Evolutionary conservation across 1,140 invertebrate genomes (phyloP).

Genomic region (Tribolium castaneum): DNA sequence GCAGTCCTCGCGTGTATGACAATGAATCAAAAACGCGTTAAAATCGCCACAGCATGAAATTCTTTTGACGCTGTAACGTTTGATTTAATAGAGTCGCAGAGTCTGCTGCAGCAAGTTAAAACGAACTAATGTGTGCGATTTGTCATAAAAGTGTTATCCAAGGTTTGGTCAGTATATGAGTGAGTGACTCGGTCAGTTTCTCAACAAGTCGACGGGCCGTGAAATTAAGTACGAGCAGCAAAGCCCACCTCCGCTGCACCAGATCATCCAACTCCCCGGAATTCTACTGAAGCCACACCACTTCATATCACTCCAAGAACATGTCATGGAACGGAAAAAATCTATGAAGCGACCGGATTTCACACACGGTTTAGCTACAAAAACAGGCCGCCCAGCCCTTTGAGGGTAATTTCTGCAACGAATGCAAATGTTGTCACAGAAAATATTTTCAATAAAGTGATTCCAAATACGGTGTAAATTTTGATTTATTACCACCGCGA

Average conservation of each 20-base stretch:
- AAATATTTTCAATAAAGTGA: conserved; percentile 3
- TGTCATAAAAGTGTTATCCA: conserved; percentile 34
- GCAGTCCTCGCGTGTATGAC: conserved; percentile 1
- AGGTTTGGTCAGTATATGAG: conserved; percentile 35
- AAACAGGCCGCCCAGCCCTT: conserved; percentile 16
- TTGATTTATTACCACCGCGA: no score
- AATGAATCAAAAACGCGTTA: conserved; percentile 15
- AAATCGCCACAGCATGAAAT: conserved; percentile 15
- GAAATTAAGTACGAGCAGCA: conserved; percentile 43
- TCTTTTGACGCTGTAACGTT: conserved; percentile 6
- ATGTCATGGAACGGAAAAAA: conserved; percentile 31
- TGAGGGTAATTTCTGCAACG: conserved; percentile 4
- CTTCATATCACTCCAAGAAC: conserved; percentile 3
- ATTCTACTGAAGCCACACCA: background rate
- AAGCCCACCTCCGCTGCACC: conserved; percentile 35
- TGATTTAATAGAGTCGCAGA: conserved; percentile 14
- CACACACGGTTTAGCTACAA: conserved; percentile 23
- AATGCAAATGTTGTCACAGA: conserved; percentile 22
- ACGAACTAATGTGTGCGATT: conserved; percentile 28
- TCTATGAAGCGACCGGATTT: conserved; percentile 33
- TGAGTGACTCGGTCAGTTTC: conserved; percentile 38
- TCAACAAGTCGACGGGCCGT: conserved; percentile 43
- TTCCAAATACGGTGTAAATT: no score
- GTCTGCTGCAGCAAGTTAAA: conserved; percentile 11
- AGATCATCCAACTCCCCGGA: conserved; percentile 37